Conservation (phyloP, 2,888 invertebrate species). For the Drosophila engyochracea region DNA sequence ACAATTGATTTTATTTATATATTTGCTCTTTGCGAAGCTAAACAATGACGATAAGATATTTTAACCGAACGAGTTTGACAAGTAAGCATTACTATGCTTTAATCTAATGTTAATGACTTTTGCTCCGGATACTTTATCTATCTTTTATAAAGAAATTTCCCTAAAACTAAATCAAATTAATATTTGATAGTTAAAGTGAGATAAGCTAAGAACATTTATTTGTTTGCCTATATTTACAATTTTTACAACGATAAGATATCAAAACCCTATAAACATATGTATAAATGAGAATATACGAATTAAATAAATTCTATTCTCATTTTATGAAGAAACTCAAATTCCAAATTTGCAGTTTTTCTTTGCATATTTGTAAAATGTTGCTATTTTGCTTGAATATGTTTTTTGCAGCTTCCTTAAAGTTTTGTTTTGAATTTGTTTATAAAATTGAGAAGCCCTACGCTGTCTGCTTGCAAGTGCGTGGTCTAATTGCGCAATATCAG, state of each 20-base stretch:
- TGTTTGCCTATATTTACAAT: background rate
- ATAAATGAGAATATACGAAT: too few species aligned
- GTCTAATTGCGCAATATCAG: conserved; percentile 46
- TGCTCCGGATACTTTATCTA: background rate
- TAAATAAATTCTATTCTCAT: too few species aligned
- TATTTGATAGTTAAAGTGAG: background rate
- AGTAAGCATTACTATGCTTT: rapidly evolving
- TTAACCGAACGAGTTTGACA: background rate
- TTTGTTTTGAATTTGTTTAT: background rate
- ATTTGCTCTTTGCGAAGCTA: background rate
- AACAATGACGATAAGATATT: background rate
- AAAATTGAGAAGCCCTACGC: conserved; percentile 43
- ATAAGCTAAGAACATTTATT: background rate
- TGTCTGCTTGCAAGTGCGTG: conserved; percentile 49
- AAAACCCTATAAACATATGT: too few species aligned
- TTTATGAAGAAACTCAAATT: too few species aligned
- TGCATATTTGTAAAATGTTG: background rate
- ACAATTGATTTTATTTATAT: too few species aligned
- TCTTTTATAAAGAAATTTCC: background rate
- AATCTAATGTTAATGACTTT: background rate
- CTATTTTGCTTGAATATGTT: background rate
- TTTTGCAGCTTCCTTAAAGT: background rate
- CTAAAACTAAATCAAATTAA: background rate
- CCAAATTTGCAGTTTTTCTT: too few species aligned
- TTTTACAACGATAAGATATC: too few species aligned